phyloP scores from a whole-genome alignment of 2,888 invertebrate genomes.

The Rhamphomyia laevipes region DNA sequence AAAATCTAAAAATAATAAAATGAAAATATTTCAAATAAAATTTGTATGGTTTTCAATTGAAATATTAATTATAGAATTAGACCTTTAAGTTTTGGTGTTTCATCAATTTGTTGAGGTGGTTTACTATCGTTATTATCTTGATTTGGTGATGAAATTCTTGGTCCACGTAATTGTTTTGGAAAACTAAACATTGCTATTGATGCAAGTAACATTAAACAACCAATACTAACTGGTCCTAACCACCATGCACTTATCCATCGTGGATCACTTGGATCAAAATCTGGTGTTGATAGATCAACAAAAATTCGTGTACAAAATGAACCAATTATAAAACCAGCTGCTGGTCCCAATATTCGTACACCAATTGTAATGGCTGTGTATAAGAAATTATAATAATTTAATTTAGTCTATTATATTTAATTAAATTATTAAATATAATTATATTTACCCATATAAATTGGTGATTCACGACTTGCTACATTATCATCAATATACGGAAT shows the following conservation, averaged over 20 bases:
- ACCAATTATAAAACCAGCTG: constrained; percentile 79
- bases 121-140: constrained; percentile 9
- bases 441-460: constrained; percentile 75
- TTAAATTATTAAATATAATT: neutral
- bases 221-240: constrained; percentile 77
- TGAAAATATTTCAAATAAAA: neutral
- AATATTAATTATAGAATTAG: constrained; percentile 9
- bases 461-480: constrained; percentile 82
- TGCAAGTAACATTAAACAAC: constrained; percentile 68
- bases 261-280: constrained; percentile 67
- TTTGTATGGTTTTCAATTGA: neutral
- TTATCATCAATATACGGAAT: constrained; percentile 92
- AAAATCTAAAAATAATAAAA: constrained; percentile 46
- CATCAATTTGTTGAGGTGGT: constrained; percentile 30
- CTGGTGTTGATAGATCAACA: constrained; percentile 67
- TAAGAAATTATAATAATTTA: neutral
- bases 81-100: constrained; percentile 54
- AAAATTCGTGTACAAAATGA: constrained; percentile 80
- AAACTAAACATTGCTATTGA: constrained; percentile 86
- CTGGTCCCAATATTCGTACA: constrained; percentile 80
- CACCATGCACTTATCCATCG: constrained; percentile 97
- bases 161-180: constrained; percentile 61
- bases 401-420: neutral
- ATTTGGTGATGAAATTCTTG: constrained; percentile 26
- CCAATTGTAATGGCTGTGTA: constrained; percentile 81